Conservation (phyloP, 2,113 vertebrate genomes). For the Nesoenas mayeri region DNA sequence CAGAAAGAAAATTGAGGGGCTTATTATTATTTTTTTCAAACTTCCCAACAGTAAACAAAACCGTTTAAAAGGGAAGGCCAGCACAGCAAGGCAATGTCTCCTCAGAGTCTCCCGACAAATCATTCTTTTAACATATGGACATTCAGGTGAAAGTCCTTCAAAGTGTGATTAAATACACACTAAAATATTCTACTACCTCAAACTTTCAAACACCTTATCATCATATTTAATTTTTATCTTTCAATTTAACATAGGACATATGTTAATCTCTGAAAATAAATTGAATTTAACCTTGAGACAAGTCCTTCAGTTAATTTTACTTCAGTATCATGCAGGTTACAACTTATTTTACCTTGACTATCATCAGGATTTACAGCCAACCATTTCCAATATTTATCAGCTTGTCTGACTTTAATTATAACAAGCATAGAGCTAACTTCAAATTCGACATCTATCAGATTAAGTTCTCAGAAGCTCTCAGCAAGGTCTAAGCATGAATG, state of each 20-base stretch:
- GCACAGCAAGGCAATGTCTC: neutral
- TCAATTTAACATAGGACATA: neutral
- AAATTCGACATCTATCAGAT: neutral
- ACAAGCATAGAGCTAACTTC: neutral
- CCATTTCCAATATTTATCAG: constrained; percentile 48
- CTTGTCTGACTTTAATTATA: constrained; percentile 34
- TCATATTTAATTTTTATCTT: constrained; percentile 21
- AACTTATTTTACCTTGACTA: neutral
- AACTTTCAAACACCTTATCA: neutral
- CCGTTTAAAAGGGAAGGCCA: neutral
- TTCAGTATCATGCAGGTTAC: neutral
- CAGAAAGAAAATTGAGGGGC: neutral
- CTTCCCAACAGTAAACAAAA: neutral
- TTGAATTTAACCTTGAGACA: constrained; percentile 28
- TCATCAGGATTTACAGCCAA: constrained; percentile 13
- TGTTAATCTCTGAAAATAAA: neutral
- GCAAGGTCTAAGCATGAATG: neutral
- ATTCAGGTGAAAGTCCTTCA: neutral
- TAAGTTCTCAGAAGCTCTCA: neutral
- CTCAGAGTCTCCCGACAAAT: neutral
- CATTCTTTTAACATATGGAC: neutral
- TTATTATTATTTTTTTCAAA: neutral
- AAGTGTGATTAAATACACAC: neutral
- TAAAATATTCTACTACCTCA: neutral
- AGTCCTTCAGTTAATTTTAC: neutral